Evolutionary conservation across 1,140 invertebrate genomes (phyloP), one percentile per base, ranked within the genome.

Genomic region (Hypothenemus hampei): DNA sequence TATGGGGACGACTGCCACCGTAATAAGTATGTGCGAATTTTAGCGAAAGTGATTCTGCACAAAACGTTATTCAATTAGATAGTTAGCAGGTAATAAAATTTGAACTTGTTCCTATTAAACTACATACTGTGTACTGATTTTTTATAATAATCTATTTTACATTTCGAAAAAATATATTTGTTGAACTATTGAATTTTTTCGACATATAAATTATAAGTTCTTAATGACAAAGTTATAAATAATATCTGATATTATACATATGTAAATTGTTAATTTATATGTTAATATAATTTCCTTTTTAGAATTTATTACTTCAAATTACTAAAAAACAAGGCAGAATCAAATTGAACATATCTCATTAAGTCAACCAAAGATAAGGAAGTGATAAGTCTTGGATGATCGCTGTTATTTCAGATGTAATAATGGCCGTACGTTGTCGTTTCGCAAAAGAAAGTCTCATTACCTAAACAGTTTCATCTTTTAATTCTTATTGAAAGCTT

Each of bases 191-290:
- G 1, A 31, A 8, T 31, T 31, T n/a, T 31, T 31, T 31, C 26
- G 10, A 13, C 10, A 3, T 31, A 11, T 31, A 11, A 3, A 11
- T 31, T 31, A 31, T 3, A 11, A 11, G 3, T 31, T 8, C 35
- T 37, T 37, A 37, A 15, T 16, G 35, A 6, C n/a, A 16, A 43
- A 22, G 40, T 43, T 43, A 16, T 43, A 23, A 43, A 43, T 43
- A 43, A 43, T n/a, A 43, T 23, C 35, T n/a, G 23, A 43, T 21
- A 22, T 31, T 43, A 43, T 43, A 43, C 23, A 21, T 43, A 43
- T 43, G 40, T 23, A 43, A 43, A 43, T 43, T 43, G 11, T 43
- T 43, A 43, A 43, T 43, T 43, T 43, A 43, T 43, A 43, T 43
- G 40, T 43, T 22, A 43, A 43, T 43, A 23, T 43, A 3, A 23